Conservation (phyloP, 2,113 vertebrate genomes). For the Thymallus thymallus region DNA sequence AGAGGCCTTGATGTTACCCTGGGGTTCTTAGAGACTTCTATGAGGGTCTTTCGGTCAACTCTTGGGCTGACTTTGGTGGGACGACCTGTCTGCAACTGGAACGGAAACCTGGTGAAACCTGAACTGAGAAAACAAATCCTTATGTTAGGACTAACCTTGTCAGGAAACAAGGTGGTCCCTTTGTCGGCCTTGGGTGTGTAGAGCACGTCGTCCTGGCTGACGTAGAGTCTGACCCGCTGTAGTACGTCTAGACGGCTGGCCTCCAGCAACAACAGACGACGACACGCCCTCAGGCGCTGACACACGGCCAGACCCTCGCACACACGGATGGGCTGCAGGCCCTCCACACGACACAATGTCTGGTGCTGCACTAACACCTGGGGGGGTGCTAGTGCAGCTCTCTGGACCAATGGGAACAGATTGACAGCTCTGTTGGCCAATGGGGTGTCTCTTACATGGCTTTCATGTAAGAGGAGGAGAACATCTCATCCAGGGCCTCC, state of each 20-base stretch:
- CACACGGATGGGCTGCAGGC: slow-evolving; percentile 76
- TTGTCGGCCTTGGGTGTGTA: slow-evolving; percentile 84
- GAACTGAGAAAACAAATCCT: neutral
- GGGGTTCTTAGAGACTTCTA: too few species aligned
- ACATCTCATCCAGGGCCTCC: slow-evolving; percentile 93
- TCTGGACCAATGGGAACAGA: neutral
- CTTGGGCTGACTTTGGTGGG: too few species aligned
- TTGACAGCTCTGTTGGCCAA: neutral
- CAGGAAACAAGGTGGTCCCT: slow-evolving; percentile 8
- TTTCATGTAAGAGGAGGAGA: slow-evolving; percentile 85
- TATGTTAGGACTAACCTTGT: too few species aligned
- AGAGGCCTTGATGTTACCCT: too few species aligned
- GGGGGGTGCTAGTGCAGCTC: neutral
- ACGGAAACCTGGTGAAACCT: too few species aligned
- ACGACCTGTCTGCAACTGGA: too few species aligned
- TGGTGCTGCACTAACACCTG: slow-evolving; percentile 88
- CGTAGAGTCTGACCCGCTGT: slow-evolving; percentile 83
- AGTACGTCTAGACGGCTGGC: slow-evolving; percentile 81
- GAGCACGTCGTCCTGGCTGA: slow-evolving; percentile 88
- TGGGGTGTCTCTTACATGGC: slow-evolving; percentile 74
- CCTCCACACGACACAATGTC: slow-evolving; percentile 87
- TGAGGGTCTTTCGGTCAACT: too few species aligned
- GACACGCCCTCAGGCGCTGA: slow-evolving; percentile 81
- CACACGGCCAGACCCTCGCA: slow-evolving; percentile 84
- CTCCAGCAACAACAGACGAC: slow-evolving; percentile 84